phyloP scores from a whole-genome alignment of 1,140 invertebrate genomes.

The Fopius arisanus region DNA sequence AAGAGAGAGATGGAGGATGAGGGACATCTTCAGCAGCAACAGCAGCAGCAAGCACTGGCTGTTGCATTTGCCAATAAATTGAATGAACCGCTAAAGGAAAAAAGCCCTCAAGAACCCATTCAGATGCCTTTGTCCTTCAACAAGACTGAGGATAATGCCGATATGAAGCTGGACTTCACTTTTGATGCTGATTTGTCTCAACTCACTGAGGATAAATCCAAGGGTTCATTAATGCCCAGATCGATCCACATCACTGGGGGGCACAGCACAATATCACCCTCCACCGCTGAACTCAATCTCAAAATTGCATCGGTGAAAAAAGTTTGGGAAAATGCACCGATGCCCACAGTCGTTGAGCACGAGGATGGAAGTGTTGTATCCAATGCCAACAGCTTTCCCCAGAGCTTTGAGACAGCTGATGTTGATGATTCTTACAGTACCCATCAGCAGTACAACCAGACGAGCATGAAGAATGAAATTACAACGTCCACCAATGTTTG shows the following conservation, averaged over 20 bases:
- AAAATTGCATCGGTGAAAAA: conserved; percentile 95
- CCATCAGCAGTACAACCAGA: conserved; percentile 62
- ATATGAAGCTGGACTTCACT: conserved; percentile 91
- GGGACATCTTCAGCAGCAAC: conserved; percentile 42
- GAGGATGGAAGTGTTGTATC: conserved; percentile 64
- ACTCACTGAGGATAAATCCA: conserved; percentile 78
- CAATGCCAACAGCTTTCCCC: conserved; percentile 64
- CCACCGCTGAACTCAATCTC: conserved; percentile 87
- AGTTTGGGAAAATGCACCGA: conserved; percentile 80
- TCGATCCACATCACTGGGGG: conserved; percentile 70
- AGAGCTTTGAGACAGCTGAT: conserved; percentile 65
- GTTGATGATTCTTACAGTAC: conserved; percentile 66
- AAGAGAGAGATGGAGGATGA: conserved; percentile 54
- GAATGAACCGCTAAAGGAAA: conserved; percentile 67
- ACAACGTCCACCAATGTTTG: conserved; percentile 73
- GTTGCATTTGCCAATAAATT: conserved; percentile 71
- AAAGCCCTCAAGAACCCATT: conserved; percentile 65
- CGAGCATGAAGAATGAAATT: conserved; percentile 62
- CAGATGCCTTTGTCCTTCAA: conserved; percentile 70
- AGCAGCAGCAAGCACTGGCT: conserved; percentile 59
- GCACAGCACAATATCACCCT: conserved; percentile 73
- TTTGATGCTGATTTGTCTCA: conserved; percentile 83
- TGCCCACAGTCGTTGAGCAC: conserved; percentile 76
- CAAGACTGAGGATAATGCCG: conserved; percentile 79
- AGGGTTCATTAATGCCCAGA: conserved; percentile 68